Evolutionary conservation across 2,888 invertebrate species (phyloP), one percentile per base, ranked within the genome.

Genomic region (Meloe dianella): DNA sequence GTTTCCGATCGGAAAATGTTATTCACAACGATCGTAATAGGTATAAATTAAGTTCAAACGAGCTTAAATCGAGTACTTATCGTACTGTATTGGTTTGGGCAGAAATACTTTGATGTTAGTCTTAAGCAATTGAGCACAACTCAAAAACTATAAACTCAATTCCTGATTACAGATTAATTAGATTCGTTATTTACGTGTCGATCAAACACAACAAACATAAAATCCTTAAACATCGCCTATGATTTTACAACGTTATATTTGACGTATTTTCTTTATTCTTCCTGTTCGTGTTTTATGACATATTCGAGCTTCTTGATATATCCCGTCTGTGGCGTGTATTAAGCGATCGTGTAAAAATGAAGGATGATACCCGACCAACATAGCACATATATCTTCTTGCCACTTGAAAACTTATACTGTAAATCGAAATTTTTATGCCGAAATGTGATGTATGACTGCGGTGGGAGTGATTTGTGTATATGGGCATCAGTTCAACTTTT

Each of bases 401-500:
- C 70, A 73, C 72, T 74, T 66, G 69, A 74, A 73, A 74, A 75
- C 66, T 76, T 74, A 72, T 73, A 69, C 68, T 66, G 65, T 63
- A 70, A 74, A 74, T 74, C 74, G 72, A 73, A 74, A 74, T 70
- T 75, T 73, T 72, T 65, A 72, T 69, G 68, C 66, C 68, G 67
- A 71, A 73, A 74, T 69, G 71, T 75, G 74, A 75, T 74, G 69
- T 71, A 75, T 73, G 58, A 63, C 30, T 70, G 73, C 68, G 69
- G 72, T 54, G 54, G 64, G 64, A 67, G 69, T 71, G 72, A 75
- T 75, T 74, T 75, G 72, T 72, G 54, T 57, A 30, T 57, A 63
- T 35, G 12, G 35, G 35, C 12, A 12, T 12, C 35, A 35, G 35
- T 12, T 35, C 35, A 35, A 35, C 12, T 35, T 35, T 35, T 35